A percentile compares a stretch with the other conserved stretches of the same genome.
Evolutionary conservation across 2,113 vertebrate species (phyloP).

Genomic region (Microtus ochrogaster): DNA sequence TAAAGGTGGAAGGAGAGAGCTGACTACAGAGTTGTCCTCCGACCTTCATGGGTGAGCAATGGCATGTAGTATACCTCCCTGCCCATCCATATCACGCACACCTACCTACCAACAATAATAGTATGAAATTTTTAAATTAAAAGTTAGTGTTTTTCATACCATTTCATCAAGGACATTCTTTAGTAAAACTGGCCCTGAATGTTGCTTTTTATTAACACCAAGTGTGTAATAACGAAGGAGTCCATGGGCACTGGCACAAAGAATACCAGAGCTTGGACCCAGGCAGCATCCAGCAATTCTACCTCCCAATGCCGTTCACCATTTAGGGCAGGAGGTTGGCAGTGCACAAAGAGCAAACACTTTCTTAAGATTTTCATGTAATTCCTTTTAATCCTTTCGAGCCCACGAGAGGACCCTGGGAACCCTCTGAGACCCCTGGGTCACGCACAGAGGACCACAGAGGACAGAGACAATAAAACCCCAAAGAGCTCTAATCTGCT

Average conservation of each 20-base stretch:
- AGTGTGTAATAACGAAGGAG: not conserved
- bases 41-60: not conserved
- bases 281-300: not conserved
- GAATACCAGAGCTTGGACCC: not conserved
- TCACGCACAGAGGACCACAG: not conserved
- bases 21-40: not conserved
- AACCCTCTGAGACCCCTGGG: not conserved
- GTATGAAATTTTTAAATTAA: not conserved
- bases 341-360: not conserved
- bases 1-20: not conserved
- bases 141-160: not conserved
- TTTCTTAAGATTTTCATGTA: not conserved
- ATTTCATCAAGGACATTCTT: constrained; percentile 46
- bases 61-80: fast-evolving
- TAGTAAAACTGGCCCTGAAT: not conserved
- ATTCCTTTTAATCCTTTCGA: not conserved
- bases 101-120: not conserved
- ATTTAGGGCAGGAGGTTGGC: not conserved
- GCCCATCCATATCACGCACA: not conserved
- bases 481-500: constrained; percentile 62
- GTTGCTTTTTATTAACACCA: not conserved
- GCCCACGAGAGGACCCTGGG: not conserved
- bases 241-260: fast-evolving
- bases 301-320: not conserved
- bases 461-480: constrained; percentile 17